Evolutionary conservation across 1,140 invertebrate species (phyloP), one percentile per base, ranked within the genome.

Genomic region (Augochlora pura): DNA sequence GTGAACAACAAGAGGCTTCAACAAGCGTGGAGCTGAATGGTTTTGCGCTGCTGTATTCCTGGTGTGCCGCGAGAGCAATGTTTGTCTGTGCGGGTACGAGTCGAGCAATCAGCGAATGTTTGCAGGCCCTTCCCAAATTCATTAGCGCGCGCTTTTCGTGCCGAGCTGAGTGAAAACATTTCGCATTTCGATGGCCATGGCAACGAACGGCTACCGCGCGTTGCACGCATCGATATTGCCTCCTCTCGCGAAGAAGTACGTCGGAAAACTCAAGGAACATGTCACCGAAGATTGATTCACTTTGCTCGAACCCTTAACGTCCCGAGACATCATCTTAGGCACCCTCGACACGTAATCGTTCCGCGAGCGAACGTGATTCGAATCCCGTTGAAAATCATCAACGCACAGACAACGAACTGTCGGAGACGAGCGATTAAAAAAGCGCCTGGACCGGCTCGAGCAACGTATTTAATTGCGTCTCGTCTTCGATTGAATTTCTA

Each of bases 31-130:
- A 16, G 25, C 18, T n/a, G 57, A 54, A 8, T 25, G 14, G 25
- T 32, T 32, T 46, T 8, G 46, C 27, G 21, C 54, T n/a, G 67
- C 49, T 57, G 71, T 79, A 79, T 83, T 80, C 59, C 62, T 60
- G 54, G 70, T 42, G 38, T 27, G 39, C 66, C 38, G 9, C 81
- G 23, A 75, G 54, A 27, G 27, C 49, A 70, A 83, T 83, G 62
- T 85, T 85, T 83, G 71, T 73, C n/a, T n/a, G 54, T 38, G 69
- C 54, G 54, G 77, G 38, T 21, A 83, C 63, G 74, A 86, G 63
- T 81, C 64, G 70, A 59, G 72, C 75, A 84, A 87, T 87, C 81
- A 79, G 78, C 52, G 77, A 70, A 54, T 86, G 75, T 87, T 87
- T 87, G 71, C 81, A 38, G 27, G 71, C 75, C 72, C 75, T 84